phyloP scores from a whole-genome alignment of 2,888 invertebrate genomes.

The Geotrupes spiniger region DNA sequence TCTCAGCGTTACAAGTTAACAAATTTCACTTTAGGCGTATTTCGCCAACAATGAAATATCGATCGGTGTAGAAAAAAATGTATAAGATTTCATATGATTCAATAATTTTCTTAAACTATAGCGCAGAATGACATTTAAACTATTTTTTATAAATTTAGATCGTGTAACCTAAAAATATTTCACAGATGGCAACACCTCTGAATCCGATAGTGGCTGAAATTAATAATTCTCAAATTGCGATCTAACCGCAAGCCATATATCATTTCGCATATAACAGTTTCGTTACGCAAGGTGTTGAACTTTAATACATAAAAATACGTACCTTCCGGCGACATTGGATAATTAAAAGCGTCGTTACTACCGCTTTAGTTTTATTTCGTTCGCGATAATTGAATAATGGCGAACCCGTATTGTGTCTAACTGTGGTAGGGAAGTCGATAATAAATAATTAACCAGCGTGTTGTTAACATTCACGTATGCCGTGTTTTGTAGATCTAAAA shows the following conservation, averaged over 20 bases:
- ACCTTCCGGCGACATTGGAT: slow-evolving; percentile 1
- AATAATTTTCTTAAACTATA: too few species aligned
- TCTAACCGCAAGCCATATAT: slow-evolving; percentile 4
- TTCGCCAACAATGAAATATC: too few species aligned
- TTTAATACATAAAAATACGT: background rate
- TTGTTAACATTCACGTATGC: background rate
- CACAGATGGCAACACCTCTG: too few species aligned
- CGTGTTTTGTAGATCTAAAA: slow-evolving; percentile 2
- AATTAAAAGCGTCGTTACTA: slow-evolving; percentile 7
- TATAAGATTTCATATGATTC: too few species aligned
- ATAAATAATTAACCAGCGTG: background rate
- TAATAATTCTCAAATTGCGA: slow-evolving; percentile 6
- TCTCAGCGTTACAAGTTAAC: too few species aligned
- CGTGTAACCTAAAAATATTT: too few species aligned
- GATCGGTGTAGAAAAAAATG: too few species aligned
- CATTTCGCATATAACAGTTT: slow-evolving; percentile 1
- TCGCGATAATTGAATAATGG: background rate
- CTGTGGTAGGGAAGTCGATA: slow-evolving; percentile 1
- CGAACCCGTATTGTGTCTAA: slow-evolving; percentile 4
- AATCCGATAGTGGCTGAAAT: slow-evolving; percentile 5
- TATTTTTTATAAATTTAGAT: too few species aligned
- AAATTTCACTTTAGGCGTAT: too few species aligned
- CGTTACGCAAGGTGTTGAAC: slow-evolving; percentile 4
- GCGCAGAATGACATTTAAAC: too few species aligned
- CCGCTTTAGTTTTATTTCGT: slow-evolving; percentile 1